These are phyloP conservation scores for Drosophila greeni DNA, from an alignment of 2,888 invertebrate species.

Conservation along the genomic window DNA sequence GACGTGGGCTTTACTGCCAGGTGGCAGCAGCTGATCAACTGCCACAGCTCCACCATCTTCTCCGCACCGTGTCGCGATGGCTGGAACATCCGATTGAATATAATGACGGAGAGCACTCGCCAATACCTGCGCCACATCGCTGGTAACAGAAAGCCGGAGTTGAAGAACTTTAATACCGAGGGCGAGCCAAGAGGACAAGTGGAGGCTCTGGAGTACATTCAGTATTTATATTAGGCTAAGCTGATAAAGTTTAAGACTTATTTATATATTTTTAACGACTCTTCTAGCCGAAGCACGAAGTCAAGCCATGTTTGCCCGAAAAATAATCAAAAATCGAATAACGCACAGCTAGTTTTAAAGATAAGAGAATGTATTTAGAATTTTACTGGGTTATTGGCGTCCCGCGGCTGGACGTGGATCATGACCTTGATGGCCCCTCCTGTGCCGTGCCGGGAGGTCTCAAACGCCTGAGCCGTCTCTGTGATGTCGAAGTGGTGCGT, in stretches of 20 bases:
- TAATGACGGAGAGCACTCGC: conserved; percentile 9
- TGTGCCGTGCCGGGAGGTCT: conserved; percentile 86
- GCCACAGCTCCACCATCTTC: conserved; percentile 19
- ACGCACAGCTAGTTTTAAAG: conserved; percentile 14
- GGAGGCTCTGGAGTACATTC: conserved; percentile 16
- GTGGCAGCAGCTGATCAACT: conserved; percentile 4
- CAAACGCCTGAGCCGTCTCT: conserved; percentile 89
- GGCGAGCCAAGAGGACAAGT: conserved; percentile 23
- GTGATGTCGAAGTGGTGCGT: conserved; percentile 90
- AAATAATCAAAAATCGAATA: conserved; percentile 2
- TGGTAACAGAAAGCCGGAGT: conserved; percentile 26
- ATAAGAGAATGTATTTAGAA: conserved; percentile 47
- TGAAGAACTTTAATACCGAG: conserved; percentile 24
- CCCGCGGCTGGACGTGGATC: conserved; percentile 85
- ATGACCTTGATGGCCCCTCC: conserved; percentile 92
- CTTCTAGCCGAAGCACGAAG: neutral
- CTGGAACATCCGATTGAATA: conserved; percentile 11
- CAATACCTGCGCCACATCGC: conserved; percentile 24
- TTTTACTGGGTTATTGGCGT: conserved; percentile 80
- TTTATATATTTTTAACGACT: neutral
- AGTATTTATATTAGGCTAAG: conserved; percentile 13
- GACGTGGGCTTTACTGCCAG: conserved; percentile 19
- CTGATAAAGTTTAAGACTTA: neutral
- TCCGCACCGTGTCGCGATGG: conserved; percentile 3
- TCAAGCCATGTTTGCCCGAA: neutral